Base-by-base conservation (phyloP, 2,888 invertebrate species). In the Chromoteleia sp. region DNA sequence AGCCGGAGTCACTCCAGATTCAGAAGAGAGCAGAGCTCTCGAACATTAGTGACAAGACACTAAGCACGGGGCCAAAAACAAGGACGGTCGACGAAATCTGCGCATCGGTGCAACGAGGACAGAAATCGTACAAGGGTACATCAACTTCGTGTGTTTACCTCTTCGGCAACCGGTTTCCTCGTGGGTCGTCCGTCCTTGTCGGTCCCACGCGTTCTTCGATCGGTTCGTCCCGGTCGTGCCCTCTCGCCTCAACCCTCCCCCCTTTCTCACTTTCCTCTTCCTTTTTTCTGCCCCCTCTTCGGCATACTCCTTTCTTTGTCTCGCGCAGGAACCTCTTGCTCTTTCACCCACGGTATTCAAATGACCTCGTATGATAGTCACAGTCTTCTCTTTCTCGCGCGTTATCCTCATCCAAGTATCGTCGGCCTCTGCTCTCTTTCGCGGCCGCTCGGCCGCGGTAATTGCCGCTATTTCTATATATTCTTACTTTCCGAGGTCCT, bases 81-180 rank as follows among this genome's bases (percentile, higher is more conserved):
- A 65, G 73, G 61, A 76, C 41, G 41, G n/a, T 50, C 59, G 39
- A 52, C 15, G 54, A 36, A 52, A 7, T 3, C 43, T 6, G 12
- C 4, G 33, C 19, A 6, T 43, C 25, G 84, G 86, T 83, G 79
- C 80, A 54, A 79, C 73, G 81, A 80, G 65, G 63, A 86, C 75
- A 84, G 52, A n/a, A 48, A 76, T 79, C 83, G 82, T 84, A 85
- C 85, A 86, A 83, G 86, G 87, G 76, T 88, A 90, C 91, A 90
- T 91, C 90, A 89, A 87, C 88, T 88, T 88, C 84, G 91, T 88
- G 89, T 91, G 91, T 91, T 91, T 90, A 89, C 89, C 87, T 90
- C 89, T 85, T 85, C 84, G 85, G 85, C 83, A 87, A 90, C 90
- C 89, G 89, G 90, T 90, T 87, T 86, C 83, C 82, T 81, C 83